These are phyloP conservation scores for Pardalotus punctatus DNA, from an alignment of 2,113 vertebrate genomes.

Conservation along the genomic window DNA sequence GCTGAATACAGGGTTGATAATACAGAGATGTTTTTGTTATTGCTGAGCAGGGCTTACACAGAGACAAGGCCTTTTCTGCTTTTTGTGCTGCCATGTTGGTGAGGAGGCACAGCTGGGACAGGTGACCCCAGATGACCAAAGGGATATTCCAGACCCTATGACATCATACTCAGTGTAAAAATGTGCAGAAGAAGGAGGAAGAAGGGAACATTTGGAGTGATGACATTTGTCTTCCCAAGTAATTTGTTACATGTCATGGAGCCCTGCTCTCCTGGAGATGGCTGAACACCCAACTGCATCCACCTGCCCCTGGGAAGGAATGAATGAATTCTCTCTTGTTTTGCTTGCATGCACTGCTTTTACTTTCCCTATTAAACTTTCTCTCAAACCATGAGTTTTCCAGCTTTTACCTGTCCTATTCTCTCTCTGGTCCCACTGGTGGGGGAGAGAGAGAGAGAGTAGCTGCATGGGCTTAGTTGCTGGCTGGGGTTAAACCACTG, in stretches of 20 bases:
- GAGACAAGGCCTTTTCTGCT: neutral
- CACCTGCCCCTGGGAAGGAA: neutral
- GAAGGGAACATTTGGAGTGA: neutral
- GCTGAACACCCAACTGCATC: neutral
- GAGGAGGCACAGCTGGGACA: neutral
- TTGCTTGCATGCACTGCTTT: neutral
- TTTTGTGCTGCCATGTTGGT: neutral
- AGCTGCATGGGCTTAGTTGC: neutral
- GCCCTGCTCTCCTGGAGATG: neutral
- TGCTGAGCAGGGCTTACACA: neutral
- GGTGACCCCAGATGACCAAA: neutral
- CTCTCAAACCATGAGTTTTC: neutral
- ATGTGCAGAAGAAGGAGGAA: neutral
- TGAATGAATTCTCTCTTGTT: neutral
- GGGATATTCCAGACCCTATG: no score
- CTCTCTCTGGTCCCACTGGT: neutral
- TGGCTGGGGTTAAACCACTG: neutral
- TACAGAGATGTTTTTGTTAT: neutral
- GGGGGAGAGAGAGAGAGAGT: neutral
- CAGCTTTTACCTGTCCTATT: neutral
- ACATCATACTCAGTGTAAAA: neutral
- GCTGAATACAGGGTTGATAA: neutral
- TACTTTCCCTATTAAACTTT: neutral
- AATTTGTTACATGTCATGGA: neutral
- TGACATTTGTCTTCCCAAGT: neutral